Conservation (phyloP, 2,888 invertebrate species). For the Oscheius myriophilus region DNA sequence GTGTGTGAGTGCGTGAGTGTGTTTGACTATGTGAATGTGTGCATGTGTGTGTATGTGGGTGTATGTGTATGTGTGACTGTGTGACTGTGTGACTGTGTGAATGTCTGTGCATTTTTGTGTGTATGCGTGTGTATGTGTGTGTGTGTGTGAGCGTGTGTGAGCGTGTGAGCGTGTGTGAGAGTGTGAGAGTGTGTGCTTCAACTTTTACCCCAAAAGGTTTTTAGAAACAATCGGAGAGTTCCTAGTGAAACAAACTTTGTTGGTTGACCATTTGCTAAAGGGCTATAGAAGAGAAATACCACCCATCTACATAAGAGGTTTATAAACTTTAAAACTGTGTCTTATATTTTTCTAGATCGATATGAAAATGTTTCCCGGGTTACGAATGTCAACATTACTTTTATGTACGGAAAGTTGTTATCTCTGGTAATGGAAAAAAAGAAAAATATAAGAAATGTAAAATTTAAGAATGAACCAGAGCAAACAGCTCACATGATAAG, state of each 20-base stretch:
- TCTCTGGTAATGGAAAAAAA: background rate
- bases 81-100: too few relatives aligned
- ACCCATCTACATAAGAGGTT: constrained; percentile 12
- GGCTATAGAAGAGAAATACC: background rate
- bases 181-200: too few relatives aligned
- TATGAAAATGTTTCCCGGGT: constrained; percentile 7
- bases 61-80: too few relatives aligned
- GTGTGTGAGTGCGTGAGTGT: too few relatives aligned
- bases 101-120: too few relatives aligned
- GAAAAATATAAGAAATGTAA: background rate
- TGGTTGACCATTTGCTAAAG: constrained; percentile 9
- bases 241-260: constrained; percentile 14
- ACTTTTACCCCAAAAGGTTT: background rate
- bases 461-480: constrained; percentile 15
- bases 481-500: constrained; percentile 2
- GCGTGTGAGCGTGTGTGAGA: too few relatives aligned
- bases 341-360: background rate
- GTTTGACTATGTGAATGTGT: too few relatives aligned
- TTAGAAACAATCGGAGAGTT: constrained; percentile 9
- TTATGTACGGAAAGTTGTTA: constrained; percentile 10
- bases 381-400: constrained; percentile 6
- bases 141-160: too few relatives aligned
- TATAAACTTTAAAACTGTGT: background rate
- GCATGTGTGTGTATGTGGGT: too few relatives aligned
- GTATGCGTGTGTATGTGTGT: too few relatives aligned